These are phyloP conservation scores for Montifringilla adamsi DNA, from an alignment of 2,113 vertebrate species.

Conservation along the genomic window DNA sequence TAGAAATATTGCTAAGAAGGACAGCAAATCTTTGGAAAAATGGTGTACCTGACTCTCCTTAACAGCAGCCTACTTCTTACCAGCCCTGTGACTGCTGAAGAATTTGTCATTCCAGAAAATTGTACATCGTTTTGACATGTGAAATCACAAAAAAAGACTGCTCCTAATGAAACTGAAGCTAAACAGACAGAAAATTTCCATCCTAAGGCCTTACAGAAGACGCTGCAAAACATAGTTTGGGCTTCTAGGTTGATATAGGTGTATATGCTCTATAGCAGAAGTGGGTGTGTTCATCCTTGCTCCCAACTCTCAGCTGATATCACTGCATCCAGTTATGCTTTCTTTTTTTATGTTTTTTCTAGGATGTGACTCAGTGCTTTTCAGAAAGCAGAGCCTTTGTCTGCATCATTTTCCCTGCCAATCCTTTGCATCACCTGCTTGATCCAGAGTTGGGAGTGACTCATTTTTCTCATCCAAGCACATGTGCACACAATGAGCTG, in stretches of 20 bases:
- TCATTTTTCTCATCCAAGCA: constrained; percentile 63
- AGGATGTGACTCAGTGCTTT: constrained; percentile 63
- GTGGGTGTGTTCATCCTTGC: background rate
- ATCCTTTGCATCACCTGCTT: constrained; percentile 59
- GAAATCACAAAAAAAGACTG: background rate
- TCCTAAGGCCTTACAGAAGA: background rate
- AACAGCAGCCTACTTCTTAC: background rate
- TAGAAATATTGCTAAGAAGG: background rate
- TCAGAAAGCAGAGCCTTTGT: constrained; percentile 54
- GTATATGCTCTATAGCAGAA: background rate
- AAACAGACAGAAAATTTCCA: background rate
- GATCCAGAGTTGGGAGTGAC: constrained; percentile 56
- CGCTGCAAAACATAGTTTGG: background rate
- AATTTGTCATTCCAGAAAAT: background rate
- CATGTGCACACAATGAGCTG: constrained; percentile 59
- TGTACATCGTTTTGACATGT: background rate
- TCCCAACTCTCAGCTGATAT: background rate
- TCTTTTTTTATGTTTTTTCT: constrained; percentile 13
- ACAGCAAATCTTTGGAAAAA: background rate
- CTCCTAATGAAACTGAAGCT: background rate
- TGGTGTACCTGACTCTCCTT: background rate
- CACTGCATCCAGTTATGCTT: background rate
- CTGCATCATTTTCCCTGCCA: constrained; percentile 51
- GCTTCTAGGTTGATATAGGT: background rate
- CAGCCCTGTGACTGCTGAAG: background rate